phyloP scores from a whole-genome alignment of 2,113 vertebrate genomes.

The Lophochroa leadbeateri region DNA sequence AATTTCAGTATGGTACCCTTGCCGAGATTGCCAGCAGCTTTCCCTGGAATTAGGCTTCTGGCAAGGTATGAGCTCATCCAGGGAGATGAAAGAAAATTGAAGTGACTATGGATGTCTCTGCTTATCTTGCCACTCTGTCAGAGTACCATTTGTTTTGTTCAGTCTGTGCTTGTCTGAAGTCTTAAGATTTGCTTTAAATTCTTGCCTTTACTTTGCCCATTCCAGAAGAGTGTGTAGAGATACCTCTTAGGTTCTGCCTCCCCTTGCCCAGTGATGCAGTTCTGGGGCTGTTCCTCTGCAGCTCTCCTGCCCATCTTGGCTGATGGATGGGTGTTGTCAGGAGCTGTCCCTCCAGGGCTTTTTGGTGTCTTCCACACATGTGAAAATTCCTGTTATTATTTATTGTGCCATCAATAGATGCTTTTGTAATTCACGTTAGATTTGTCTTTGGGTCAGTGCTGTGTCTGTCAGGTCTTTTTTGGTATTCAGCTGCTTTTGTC shows the following conservation, averaged over 20 bases:
- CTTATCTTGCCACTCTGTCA: not conserved
- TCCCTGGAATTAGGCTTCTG: not conserved
- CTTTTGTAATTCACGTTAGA: not conserved
- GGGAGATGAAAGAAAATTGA: not conserved
- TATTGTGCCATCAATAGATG: not conserved
- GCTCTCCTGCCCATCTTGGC: not conserved
- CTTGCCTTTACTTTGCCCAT: not conserved
- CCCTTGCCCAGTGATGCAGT: fast-evolving
- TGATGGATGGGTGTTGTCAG: not conserved
- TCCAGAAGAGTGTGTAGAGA: not conserved
- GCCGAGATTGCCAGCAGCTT: not conserved
- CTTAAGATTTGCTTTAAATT: not conserved
- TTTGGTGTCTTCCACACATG: not conserved
- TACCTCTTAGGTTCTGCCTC: not conserved
- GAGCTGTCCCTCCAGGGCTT: not conserved
- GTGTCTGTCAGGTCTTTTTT: not conserved
- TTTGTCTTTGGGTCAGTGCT: not conserved
- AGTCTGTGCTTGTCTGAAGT: not conserved
- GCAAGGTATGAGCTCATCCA: not conserved
- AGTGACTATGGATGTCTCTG: not conserved
- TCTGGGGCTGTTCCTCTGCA: not conserved
- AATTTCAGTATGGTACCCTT: not conserved
- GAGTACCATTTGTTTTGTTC: not conserved
- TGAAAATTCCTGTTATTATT: not conserved
- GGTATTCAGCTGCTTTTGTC: not conserved